Conservation (phyloP, 1,140 invertebrate species). For the Augochlora pura region DNA sequence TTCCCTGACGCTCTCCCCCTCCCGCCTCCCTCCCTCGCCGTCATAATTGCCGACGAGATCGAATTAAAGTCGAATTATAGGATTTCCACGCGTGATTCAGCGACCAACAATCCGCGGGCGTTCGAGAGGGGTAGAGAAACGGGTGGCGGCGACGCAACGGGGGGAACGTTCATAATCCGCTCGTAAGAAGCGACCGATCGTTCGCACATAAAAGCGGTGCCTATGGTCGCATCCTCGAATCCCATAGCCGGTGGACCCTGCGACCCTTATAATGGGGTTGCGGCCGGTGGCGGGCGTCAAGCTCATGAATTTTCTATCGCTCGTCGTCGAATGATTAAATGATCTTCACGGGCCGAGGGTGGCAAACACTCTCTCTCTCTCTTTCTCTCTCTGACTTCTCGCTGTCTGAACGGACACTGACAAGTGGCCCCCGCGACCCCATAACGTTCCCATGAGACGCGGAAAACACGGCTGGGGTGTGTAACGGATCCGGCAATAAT, state of each 20-base stretch:
- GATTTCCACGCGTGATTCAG: constrained; percentile 72
- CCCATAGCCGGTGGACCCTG: constrained; percentile 36
- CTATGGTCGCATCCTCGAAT: constrained; percentile 30
- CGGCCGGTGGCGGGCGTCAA: constrained; percentile 48
- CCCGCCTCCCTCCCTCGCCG: too few relatives aligned
- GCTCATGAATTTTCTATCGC: constrained; percentile 78
- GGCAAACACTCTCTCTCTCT: too few relatives aligned
- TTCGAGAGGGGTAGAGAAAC: constrained; percentile 24
- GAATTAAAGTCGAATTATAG: constrained; percentile 79
- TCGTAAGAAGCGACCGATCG: constrained; percentile 53
- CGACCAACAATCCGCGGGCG: constrained; percentile 58
- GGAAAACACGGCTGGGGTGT: background rate
- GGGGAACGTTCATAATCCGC: constrained; percentile 51
- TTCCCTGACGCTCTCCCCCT: background rate
- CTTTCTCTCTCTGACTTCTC: constrained; percentile 55
- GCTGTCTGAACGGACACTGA: constrained; percentile 42
- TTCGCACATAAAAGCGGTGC: constrained; percentile 42
- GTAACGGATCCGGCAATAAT: background rate
- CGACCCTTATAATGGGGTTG: constrained; percentile 59
- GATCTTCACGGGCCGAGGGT: constrained; percentile 55
- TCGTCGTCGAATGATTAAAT: constrained; percentile 74
- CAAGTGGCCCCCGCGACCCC: constrained; percentile 69
- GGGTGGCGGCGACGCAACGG: too few relatives aligned
- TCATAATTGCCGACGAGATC: constrained; percentile 57
- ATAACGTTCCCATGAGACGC: constrained; percentile 41